Percentiles rank a stretch among this genome's conserved stretches.
phyloP scores from a whole-genome alignment of 2,888 invertebrate species.

The Himalopsyche anomala region DNA sequence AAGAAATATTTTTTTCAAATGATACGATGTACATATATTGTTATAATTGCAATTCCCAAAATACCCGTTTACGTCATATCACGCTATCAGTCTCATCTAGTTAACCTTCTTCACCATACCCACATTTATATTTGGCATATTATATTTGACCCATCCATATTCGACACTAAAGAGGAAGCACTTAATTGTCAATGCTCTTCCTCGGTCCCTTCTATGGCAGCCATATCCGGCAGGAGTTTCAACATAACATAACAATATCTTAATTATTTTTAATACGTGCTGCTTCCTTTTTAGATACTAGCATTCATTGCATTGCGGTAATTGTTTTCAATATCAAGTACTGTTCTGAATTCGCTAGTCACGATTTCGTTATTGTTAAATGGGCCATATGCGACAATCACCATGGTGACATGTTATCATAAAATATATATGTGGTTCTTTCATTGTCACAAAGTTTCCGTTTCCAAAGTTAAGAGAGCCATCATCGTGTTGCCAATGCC shows the following conservation, averaged over 20 bases:
- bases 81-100: neutral
- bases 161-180: slow-evolving; percentile 17
- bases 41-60: no score
- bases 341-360: neutral
- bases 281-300: slow-evolving; percentile 12
- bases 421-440: no score
- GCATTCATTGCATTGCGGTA: neutral
- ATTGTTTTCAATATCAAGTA: neutral
- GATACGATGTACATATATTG: no score
- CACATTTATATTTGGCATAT: neutral
- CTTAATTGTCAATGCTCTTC: slow-evolving; percentile 22
- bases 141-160: slow-evolving; percentile 16
- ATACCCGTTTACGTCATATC: neutral
- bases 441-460: no score
- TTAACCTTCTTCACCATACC: neutral
- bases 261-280: slow-evolving; percentile 24
- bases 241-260: neutral
- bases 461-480: no score
- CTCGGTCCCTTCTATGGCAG: slow-evolving; percentile 12
- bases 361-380: neutral
- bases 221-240: slow-evolving; percentile 3
- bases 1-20: no score
- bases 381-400: no score
- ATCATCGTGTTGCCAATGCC: no score
- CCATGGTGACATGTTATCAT: no score